phyloP scores from a whole-genome alignment of 2,888 invertebrate species.

The Laothoe populi region DNA sequence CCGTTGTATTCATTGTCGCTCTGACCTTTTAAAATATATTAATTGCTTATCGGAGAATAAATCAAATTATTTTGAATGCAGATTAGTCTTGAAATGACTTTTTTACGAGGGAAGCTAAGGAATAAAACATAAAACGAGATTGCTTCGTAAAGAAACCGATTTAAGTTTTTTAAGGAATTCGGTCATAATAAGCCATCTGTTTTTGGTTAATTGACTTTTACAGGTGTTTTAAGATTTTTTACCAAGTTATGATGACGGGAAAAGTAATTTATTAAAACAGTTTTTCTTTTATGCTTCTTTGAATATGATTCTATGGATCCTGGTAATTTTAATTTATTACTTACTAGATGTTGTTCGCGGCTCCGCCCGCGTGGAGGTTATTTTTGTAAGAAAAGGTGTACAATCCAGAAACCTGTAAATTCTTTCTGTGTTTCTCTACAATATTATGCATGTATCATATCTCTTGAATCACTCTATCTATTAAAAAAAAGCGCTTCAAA shows the following conservation, averaged over 20 bases:
- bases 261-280: background rate
- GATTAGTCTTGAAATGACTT: conserved; percentile 3
- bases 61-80: conserved; percentile 8
- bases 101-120: background rate
- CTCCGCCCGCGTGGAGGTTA: too few species aligned
- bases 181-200: conserved; percentile 17
- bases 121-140: conserved; percentile 12
- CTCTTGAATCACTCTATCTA: too few species aligned
- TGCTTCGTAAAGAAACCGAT: conserved; percentile 18
- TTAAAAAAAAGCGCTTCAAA: too few species aligned
- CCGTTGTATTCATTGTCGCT: background rate
- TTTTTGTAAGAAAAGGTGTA: too few species aligned
- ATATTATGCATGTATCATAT: too few species aligned
- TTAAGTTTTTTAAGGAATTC: background rate
- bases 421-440: too few species aligned
- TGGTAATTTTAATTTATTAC: background rate
- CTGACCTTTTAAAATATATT: conserved; percentile 5
- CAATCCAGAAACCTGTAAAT: too few species aligned
- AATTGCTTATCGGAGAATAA: conserved; percentile 9
- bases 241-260: background rate
- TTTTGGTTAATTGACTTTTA: conserved; percentile 13
- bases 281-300: background rate
- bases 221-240: conserved; percentile 16
- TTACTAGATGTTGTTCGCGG: too few species aligned
- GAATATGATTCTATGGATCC: background rate